phyloP scores from a whole-genome alignment of 2,113 vertebrate species.

The Conger conger region DNA sequence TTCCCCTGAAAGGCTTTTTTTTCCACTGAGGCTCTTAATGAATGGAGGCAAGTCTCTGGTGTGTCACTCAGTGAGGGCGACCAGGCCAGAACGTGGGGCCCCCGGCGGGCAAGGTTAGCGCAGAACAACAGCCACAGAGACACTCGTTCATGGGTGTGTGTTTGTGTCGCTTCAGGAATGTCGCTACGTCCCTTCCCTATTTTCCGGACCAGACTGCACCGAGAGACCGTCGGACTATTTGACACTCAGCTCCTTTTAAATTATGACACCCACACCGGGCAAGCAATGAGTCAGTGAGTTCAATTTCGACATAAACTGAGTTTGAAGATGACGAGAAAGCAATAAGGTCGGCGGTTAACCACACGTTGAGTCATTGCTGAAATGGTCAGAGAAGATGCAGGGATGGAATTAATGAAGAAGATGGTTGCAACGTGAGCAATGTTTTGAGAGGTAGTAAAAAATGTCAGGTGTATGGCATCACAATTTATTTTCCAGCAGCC shows the following conservation, averaged over 20 bases:
- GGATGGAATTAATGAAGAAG: not conserved
- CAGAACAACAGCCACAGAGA: no score
- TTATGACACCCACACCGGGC: not conserved
- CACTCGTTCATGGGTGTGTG: not conserved
- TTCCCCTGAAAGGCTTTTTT: no score
- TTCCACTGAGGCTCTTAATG: no score
- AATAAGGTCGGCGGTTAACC: not conserved
- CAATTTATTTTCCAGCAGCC: no score
- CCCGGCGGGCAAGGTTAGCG: no score
- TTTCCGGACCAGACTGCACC: not conserved
- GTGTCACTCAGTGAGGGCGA: no score
- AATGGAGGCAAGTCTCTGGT: no score
- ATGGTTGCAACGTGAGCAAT: not conserved
- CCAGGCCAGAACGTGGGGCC: no score
- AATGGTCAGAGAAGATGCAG: not conserved
- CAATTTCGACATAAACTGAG: not conserved
- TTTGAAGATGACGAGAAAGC: not conserved
- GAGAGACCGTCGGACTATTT: not conserved
- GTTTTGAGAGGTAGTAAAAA: not conserved
- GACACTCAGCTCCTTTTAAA: not conserved
- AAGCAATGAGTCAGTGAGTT: not conserved
- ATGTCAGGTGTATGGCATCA: no score
- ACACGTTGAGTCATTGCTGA: not conserved
- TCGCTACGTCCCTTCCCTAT: not conserved
- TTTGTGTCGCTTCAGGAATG: not conserved